These are phyloP conservation scores for Gonocerus acuteangulatus DNA, from an alignment of 2,888 invertebrate genomes.

Conservation along the genomic window DNA sequence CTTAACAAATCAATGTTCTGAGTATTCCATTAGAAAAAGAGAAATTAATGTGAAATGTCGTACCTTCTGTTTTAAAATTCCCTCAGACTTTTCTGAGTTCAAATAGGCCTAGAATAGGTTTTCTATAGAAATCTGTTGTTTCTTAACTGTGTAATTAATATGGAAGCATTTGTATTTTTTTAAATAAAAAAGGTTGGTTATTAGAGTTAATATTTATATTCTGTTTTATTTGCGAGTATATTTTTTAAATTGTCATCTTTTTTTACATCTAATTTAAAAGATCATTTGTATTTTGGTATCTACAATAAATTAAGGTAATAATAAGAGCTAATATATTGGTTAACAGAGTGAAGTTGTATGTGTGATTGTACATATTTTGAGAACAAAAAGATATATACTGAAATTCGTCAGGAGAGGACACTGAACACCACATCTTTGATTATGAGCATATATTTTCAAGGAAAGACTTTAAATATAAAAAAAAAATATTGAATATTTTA, in stretches of 20 bases:
- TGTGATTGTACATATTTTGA: background rate
- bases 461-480: background rate
- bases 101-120: slow-evolving; percentile 21
- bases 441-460: slow-evolving; percentile 7
- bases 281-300: too few relatives aligned
- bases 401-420: background rate
- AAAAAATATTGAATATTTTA: background rate
- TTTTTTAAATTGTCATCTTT: too few relatives aligned
- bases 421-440: slow-evolving; percentile 1
- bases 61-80: background rate
- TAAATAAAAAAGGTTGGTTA: slow-evolving; percentile 4
- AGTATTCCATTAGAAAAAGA: slow-evolving; percentile 1
- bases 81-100: background rate
- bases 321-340: background rate
- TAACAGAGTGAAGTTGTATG: background rate
- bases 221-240: too few relatives aligned
- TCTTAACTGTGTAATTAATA: background rate
- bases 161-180: slow-evolving; percentile 17
- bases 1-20: background rate
- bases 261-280: too few relatives aligned
- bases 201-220: too few relatives aligned
- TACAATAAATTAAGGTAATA: too few relatives aligned
- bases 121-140: slow-evolving; percentile 6
- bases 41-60: background rate
- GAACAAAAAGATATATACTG: background rate